These are phyloP conservation scores for Prionailurus bengalensis DNA, from an alignment of 2,113 vertebrate species.

Conservation along the genomic window DNA sequence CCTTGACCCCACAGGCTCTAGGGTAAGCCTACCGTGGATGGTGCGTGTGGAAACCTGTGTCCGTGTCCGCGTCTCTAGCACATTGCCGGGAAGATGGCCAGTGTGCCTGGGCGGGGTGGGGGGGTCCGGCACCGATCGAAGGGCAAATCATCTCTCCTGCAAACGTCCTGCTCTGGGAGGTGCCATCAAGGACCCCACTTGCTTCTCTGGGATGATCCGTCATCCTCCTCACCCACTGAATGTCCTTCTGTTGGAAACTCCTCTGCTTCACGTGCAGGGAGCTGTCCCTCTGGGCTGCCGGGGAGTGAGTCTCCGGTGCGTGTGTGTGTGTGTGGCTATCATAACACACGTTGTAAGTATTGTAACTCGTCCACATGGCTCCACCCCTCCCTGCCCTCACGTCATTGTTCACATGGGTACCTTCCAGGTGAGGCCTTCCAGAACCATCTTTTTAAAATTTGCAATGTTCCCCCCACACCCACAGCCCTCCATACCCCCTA, in stretches of 20 bases:
- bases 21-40: neutral
- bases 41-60: accelerated
- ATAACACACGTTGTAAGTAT: neutral
- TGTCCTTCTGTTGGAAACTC: neutral
- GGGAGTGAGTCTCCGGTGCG: neutral
- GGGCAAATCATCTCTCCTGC: neutral
- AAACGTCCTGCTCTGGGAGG: neutral
- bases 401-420: neutral
- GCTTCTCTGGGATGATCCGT: neutral
- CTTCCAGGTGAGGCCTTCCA: neutral
- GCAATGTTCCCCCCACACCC: neutral
- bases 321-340: neutral
- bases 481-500: too few relatives aligned
- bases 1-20: neutral
- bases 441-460: neutral
- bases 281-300: neutral
- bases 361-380: neutral
- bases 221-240: neutral
- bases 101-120: accelerated
- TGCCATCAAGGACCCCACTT: neutral
- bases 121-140: accelerated
- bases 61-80: accelerated
- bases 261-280: neutral
- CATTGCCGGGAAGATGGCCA: neutral
- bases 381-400: neutral